Conservation (phyloP, 2,113 vertebrate genomes). For the Helogale parvula region DNA sequence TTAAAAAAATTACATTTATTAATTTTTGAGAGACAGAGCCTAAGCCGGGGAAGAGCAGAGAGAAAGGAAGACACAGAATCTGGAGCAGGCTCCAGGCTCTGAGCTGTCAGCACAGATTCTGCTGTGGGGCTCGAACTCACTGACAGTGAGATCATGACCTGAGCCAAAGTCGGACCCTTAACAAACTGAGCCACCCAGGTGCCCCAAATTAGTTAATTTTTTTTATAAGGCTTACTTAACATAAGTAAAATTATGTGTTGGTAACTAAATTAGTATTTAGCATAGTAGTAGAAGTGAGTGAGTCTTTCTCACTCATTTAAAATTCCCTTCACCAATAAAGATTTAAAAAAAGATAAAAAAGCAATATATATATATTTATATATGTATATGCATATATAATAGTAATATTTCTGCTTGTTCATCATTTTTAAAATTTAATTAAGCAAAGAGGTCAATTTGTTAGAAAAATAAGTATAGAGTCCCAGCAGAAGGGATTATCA, state of each 20-base stretch:
- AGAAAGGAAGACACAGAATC: too few relatives aligned
- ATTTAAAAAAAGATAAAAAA: background rate
- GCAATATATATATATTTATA: too few relatives aligned
- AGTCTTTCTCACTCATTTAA: background rate
- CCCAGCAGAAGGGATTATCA: background rate
- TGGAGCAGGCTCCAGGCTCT: too few relatives aligned
- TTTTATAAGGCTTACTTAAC: background rate
- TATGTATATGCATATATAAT: too few relatives aligned
- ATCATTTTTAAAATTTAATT: background rate
- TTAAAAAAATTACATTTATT: background rate
- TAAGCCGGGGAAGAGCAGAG: too few relatives aligned
- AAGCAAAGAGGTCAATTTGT: background rate
- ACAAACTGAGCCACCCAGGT: too few relatives aligned
- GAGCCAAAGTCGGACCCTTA: too few relatives aligned
- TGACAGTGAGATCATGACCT: too few relatives aligned
- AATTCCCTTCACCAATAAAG: background rate
- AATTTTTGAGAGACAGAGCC: too few relatives aligned
- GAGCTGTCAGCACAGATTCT: too few relatives aligned
- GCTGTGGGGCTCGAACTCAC: too few relatives aligned
- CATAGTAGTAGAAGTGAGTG: too few relatives aligned
- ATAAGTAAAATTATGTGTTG: background rate
- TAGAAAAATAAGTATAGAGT: background rate
- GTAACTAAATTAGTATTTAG: background rate
- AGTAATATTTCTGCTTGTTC: background rate
- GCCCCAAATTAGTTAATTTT: background rate